phyloP scores from a whole-genome alignment of 1,140 invertebrate species.

The Araneus ventricosus region DNA sequence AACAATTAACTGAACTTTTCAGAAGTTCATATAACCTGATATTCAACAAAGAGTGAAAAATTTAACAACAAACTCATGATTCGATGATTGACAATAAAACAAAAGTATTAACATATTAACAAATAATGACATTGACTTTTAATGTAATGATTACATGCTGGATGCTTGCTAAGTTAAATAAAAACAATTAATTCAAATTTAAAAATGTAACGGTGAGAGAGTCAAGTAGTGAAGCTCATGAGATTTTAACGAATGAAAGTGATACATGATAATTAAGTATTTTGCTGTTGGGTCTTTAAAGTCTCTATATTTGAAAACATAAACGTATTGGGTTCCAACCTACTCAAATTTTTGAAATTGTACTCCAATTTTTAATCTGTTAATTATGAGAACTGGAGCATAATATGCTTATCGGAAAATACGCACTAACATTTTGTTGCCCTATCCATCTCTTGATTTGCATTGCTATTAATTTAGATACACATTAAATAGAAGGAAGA shows the following conservation, averaged over 20 bases:
- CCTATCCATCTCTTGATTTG: neutral
- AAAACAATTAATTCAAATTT: slow-evolving; percentile 12
- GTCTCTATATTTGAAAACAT: neutral
- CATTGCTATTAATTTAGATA: neutral
- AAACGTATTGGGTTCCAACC: neutral
- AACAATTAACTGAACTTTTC: slow-evolving; percentile 12
- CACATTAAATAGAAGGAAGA: neutral
- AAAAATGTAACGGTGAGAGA: neutral
- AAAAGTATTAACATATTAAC: slow-evolving; percentile 52
- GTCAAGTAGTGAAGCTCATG: neutral
- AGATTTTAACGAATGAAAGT: neutral
- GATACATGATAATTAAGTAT: slow-evolving; percentile 16
- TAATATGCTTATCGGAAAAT: neutral
- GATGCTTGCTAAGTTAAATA: slow-evolving; percentile 16
- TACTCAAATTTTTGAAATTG: neutral
- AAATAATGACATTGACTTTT: slow-evolving; percentile 31
- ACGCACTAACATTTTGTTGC: neutral
- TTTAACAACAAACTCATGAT: slow-evolving; percentile 51
- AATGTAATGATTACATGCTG: neutral
- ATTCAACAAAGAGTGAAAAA: slow-evolving; percentile 28
- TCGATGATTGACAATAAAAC: neutral
- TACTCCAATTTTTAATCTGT: neutral
- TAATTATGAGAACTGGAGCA: neutral
- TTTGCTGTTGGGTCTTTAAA: neutral
- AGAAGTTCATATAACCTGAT: slow-evolving; percentile 4